Percentiles rank a stretch among this genome's conserved stretches.
Conservation (phyloP, 2,113 vertebrate genomes). For the Cinclus cinclus region DNA sequence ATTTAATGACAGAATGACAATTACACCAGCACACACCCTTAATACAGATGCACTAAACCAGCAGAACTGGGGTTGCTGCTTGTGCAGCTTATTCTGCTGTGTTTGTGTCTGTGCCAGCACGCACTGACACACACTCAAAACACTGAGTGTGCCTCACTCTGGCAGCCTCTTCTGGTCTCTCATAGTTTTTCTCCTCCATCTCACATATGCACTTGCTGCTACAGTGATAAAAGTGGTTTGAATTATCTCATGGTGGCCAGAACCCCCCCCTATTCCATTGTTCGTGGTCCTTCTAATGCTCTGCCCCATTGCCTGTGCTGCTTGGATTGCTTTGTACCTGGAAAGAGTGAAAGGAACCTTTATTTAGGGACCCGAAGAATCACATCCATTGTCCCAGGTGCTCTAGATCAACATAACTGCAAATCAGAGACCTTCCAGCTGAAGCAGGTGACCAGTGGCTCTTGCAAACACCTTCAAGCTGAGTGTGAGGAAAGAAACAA, state of each 20-base stretch:
- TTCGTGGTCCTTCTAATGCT: background rate
- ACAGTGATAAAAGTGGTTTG: background rate
- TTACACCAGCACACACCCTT: constrained; percentile 10
- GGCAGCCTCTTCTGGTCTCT: background rate
- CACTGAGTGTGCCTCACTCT: background rate
- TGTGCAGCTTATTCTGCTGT: background rate
- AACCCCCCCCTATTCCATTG: background rate
- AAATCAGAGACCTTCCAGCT: background rate
- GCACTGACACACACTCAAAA: background rate
- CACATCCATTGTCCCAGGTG: fast-evolving
- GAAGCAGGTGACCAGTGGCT: background rate
- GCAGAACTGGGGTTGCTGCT: constrained; percentile 47
- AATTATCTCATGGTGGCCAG: background rate
- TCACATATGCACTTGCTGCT: background rate
- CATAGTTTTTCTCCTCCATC: background rate
- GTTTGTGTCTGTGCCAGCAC: background rate
- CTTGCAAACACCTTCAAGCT: background rate
- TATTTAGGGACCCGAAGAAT: background rate
- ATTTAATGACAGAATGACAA: constrained; percentile 4
- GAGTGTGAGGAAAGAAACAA: background rate
- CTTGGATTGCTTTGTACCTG: background rate
- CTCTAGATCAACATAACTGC: background rate
- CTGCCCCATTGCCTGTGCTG: background rate
- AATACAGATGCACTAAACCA: background rate
- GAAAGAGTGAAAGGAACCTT: background rate